A percentile compares a stretch with the other conserved stretches of the same genome.
phyloP scores from a whole-genome alignment of 1,140 invertebrate species.

The Zaprionus ghesquierei region DNA sequence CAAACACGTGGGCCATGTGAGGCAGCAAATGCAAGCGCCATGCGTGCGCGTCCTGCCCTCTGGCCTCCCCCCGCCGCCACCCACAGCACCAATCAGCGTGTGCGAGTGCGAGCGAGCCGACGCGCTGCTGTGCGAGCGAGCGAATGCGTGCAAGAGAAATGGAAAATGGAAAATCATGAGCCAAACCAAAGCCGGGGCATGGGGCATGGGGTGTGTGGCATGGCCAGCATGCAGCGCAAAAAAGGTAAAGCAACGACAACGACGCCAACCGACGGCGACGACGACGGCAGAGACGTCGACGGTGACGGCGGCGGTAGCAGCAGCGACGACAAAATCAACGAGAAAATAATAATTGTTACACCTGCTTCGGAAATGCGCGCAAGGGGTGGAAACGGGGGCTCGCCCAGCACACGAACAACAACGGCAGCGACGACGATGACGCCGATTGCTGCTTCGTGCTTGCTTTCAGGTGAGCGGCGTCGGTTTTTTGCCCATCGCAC shows the following conservation, averaged over 20 bases:
- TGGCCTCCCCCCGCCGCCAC: background rate
- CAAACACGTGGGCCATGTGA: slow-evolving; percentile 51
- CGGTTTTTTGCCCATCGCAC: slow-evolving; percentile 8
- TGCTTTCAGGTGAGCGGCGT: slow-evolving; percentile 63
- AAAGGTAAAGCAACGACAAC: slow-evolving; percentile 60
- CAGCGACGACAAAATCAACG: slow-evolving; percentile 72
- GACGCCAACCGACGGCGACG: too few species aligned
- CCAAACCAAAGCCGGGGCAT: background rate
- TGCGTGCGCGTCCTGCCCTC: slow-evolving; percentile 58
- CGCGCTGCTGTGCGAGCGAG: slow-evolving; percentile 40
- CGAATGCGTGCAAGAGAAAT: slow-evolving; percentile 46
- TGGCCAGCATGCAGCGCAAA: slow-evolving; percentile 42
- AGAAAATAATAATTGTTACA: slow-evolving; percentile 82
- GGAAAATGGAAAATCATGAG: slow-evolving; percentile 44
- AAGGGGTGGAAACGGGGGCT: slow-evolving; percentile 45
- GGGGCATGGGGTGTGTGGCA: background rate
- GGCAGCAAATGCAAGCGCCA: slow-evolving; percentile 78
- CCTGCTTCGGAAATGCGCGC: slow-evolving; percentile 74
- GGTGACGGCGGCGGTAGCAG: slow-evolving; percentile 14
- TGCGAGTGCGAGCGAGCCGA: slow-evolving; percentile 45
- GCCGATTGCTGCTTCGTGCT: slow-evolving; percentile 24
- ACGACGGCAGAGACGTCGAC: slow-evolving; percentile 8
- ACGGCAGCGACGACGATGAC: slow-evolving; percentile 13
- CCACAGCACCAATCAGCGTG: slow-evolving; percentile 8
- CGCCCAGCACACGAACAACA: slow-evolving; percentile 39